Conservation (phyloP, 2,888 invertebrate genomes). For the Drosophila longiperda region DNA sequence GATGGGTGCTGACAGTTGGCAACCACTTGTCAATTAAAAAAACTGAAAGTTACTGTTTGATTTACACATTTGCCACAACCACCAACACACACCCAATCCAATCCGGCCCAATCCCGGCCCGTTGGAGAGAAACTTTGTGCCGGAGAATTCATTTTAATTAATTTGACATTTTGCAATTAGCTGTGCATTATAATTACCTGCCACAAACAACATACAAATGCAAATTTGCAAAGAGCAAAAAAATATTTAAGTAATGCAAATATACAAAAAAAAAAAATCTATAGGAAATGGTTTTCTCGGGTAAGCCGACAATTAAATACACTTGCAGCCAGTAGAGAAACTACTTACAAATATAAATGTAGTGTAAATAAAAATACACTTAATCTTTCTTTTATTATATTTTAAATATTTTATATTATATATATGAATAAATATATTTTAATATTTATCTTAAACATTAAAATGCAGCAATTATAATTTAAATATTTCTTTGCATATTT, state of each 20-base stretch:
- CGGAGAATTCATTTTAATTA: constrained; percentile 68
- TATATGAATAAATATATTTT: too few relatives aligned
- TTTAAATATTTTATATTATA: too few relatives aligned
- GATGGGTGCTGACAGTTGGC: constrained; percentile 72
- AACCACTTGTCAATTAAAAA: constrained; percentile 68
- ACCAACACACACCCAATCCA: background rate
- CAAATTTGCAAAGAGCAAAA: constrained; percentile 58
- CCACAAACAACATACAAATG: constrained; percentile 71
- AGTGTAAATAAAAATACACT: background rate
- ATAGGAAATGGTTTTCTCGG: background rate
- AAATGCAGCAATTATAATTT: background rate
- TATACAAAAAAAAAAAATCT: background rate
- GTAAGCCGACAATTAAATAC: background rate
- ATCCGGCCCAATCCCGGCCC: background rate
- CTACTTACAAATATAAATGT: background rate
- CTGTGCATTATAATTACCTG: constrained; percentile 77
- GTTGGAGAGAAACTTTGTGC: constrained; percentile 15
- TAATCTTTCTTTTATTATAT: too few relatives aligned
- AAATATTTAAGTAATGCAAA: constrained; percentile 14
- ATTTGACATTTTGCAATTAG: constrained; percentile 80
- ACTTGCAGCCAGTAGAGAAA: background rate
- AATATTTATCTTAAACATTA: background rate
- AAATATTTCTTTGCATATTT: background rate
- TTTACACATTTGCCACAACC: constrained; percentile 10
- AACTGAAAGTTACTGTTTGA: constrained; percentile 29